Base-by-base conservation (phyloP, 2,797 vertebrate genomes). In the Centropyge bicolor region DNA sequence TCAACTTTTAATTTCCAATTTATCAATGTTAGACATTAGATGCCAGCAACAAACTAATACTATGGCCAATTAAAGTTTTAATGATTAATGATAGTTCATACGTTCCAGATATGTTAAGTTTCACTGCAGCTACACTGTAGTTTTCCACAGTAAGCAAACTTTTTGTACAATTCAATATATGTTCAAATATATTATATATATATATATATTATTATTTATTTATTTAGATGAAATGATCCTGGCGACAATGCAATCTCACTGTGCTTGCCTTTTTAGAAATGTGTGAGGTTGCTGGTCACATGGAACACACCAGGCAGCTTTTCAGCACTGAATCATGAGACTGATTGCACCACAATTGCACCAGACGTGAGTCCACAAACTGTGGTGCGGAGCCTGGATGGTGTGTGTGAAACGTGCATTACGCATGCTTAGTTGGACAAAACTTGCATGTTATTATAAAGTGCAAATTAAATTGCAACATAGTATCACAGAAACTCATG, bases 291-390 rank as follows among this genome's bases (percentile, higher is more conserved):
- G 74, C 76, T 57, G 62, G 55, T 89, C 73, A 82, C 74, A 80
- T 78, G 45, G 80, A 83, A 73, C 73, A 83, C 52, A 78, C 52
- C 51, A 55, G 60, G 76, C 70, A 73, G 78, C 67, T 66, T 80
- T 60, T 79, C 43, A 56, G 46, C 4, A 6, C 61, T 61, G 76
- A 88, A 84, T 40, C 56, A 35, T 83, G 69, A 84, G 84, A 92
- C 70, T 86, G 86, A 92, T 92, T 92, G 79, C 52, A 70, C 43
- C 27, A 64, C 40, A 85, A 88, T 80, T 86, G 86, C 70, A 74
- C 56, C 72, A 73, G 84, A 89, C 84, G 66, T 22, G 40, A 72
- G 74, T 82, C 51, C 62, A 65, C 71, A 87, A 38, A 68, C 70
- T 49, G 36, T 65, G 13, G 8, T 41, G 49, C 77, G 27, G 36